These are phyloP conservation scores for Uropsilus gracilis DNA, from an alignment of 2,113 vertebrate genomes.

Conservation along the genomic window DNA sequence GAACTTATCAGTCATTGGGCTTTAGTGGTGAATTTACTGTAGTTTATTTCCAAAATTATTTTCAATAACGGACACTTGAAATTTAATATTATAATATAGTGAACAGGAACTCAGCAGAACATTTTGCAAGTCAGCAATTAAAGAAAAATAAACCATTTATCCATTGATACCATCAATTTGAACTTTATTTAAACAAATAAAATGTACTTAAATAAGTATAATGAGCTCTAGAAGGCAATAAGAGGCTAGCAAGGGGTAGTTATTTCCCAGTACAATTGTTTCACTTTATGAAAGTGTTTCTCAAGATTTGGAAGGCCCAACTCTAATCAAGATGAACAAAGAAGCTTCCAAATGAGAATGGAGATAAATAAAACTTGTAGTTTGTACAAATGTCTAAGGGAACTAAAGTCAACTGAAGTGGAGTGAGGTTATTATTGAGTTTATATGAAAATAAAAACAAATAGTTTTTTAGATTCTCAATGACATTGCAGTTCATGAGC, in stretches of 20 bases:
- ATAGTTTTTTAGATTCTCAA: not conserved
- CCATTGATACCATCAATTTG: not conserved
- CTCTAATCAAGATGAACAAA: slow-evolving; percentile 37
- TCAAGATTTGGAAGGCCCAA: slow-evolving; percentile 36
- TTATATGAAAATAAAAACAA: slow-evolving; percentile 25
- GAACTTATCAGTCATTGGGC: too few species aligned
- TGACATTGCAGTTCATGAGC: not conserved
- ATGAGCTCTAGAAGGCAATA: not conserved
- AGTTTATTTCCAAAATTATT: too few species aligned
- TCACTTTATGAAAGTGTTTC: slow-evolving; percentile 15
- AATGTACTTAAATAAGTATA: slow-evolving; percentile 55
- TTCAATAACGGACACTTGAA: too few species aligned
- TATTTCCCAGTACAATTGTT: not conserved
- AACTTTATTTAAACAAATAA: not conserved
- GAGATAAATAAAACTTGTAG: slow-evolving; percentile 41
- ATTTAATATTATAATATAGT: too few species aligned
- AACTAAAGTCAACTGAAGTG: slow-evolving; percentile 33
- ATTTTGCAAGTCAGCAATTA: not conserved
- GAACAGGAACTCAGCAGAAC: not conserved
- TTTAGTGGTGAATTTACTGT: too few species aligned
- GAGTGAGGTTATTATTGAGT: slow-evolving; percentile 23
- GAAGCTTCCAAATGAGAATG: slow-evolving; percentile 15
- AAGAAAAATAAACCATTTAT: slow-evolving; percentile 46
- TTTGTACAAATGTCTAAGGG: slow-evolving; percentile 11
- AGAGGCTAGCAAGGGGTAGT: not conserved